Conservation (phyloP, 1,140 invertebrate genomes). For the Oryzaephilus surinamensis region DNA sequence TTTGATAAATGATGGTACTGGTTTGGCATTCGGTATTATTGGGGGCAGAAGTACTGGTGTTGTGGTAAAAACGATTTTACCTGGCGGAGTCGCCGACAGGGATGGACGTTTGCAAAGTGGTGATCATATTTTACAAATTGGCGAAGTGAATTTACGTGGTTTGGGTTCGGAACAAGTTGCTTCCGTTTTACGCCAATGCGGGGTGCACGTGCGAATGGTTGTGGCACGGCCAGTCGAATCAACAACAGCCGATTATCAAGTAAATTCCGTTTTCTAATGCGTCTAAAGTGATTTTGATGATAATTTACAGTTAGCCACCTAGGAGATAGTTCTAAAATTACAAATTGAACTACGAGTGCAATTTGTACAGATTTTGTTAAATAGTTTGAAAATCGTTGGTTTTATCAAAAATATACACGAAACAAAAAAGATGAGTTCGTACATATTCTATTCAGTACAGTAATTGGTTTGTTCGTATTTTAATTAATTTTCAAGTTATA, state of each 20-base stretch:
- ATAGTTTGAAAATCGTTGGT: too few species aligned
- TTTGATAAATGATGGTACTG: constrained; percentile 74
- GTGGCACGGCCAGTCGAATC: constrained; percentile 66
- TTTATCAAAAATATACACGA: too few species aligned
- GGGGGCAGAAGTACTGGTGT: constrained; percentile 82
- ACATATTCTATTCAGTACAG: too few species aligned
- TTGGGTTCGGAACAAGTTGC: constrained; percentile 86
- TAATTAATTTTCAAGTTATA: not conserved
- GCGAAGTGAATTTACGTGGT: constrained; percentile 73
- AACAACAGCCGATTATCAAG: constrained; percentile 42
- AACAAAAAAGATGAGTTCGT: too few species aligned
- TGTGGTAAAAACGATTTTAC: constrained; percentile 82
- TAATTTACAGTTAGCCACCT: too few species aligned
- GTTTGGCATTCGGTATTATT: constrained; percentile 84
- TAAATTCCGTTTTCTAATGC: too few species aligned
- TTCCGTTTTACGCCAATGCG: constrained; percentile 72
- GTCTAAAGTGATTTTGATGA: too few species aligned
- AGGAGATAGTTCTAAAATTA: too few species aligned
- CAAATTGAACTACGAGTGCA: too few species aligned
- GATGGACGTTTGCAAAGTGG: constrained; percentile 75
- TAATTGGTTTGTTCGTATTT: too few species aligned
- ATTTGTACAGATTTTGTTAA: too few species aligned
- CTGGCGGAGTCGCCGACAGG: constrained; percentile 78
- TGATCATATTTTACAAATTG: constrained; percentile 83
- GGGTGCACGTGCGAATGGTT: constrained; percentile 68